Evolutionary conservation across 2,797 vertebrate species (phyloP), one percentile per base, ranked within the genome.

Genomic region (Sternarchorhynchus goeldii): DNA sequence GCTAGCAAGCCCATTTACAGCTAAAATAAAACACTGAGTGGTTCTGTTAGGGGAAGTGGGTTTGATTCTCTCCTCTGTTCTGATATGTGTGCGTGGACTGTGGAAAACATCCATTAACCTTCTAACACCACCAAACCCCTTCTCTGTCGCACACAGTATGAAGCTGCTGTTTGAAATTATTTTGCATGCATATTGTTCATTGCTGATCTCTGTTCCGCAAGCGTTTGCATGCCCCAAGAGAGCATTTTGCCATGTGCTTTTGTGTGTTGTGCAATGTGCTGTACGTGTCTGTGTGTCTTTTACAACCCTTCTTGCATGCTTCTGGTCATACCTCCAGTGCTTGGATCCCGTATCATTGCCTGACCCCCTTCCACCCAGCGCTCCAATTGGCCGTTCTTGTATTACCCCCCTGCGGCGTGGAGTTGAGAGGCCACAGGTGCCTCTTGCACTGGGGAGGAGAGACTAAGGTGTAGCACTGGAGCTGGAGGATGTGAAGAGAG

Each of bases 231-330:
- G 34, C 78, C 29, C 16, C 5, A 5, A 5, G 60, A 32, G 50
- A 83, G 45, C 66, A 17, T 55, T 29, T 76, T 7, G 34, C 50
- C 17, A 56, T 41, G 45, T 77, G 67, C 53, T 5, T 32, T 18
- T 62, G 36, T 73, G 0, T 76, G 20, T 62, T 72, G 45, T 81
- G 10, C 45, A 14, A n/a, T 86, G 73, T 88, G 59, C 60, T 4
- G 78, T 31, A 72, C 75, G 41, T 83, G 56, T 78, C 73, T 81
- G 41, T 83, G 85, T 91, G 85, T 89, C 86, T 88, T 87, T 88
- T 85, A 92, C 91, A 91, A 86, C 88, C 83, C 79, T 92, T 79
- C 87, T 91, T 91, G 90, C 92, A 90, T 92, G 90, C 83, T 21
- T 92, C 86, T 82, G 72, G 74, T 83, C 86, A 83, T 92, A 89